Evolutionary conservation across 2,113 vertebrate species (phyloP).

Genomic region (Eolophus roseicapilla): DNA sequence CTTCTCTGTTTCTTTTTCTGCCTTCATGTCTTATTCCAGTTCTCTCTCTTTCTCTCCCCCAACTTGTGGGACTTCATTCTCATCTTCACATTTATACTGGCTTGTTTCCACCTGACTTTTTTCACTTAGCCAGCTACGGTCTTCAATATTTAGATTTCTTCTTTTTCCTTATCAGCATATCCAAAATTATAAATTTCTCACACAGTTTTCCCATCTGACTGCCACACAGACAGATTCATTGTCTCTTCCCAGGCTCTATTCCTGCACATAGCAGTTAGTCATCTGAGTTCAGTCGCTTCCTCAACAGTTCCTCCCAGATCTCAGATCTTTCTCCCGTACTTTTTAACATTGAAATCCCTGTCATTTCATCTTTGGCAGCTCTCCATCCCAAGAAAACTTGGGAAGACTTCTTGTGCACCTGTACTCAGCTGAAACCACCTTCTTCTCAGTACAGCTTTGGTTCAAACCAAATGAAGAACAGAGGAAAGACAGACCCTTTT

Average conservation of each 20-base stretch:
- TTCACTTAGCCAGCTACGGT: not conserved
- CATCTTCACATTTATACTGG: slow-evolving; percentile 41
- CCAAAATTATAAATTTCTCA: slow-evolving; percentile 15
- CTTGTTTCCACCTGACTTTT: slow-evolving; percentile 36
- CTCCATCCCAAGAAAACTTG: not conserved
- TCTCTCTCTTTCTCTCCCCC: not conserved
- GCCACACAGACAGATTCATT: not conserved
- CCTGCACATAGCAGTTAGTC: not conserved
- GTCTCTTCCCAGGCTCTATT: not conserved
- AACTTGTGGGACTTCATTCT: slow-evolving; percentile 26
- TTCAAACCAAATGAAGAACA: not conserved
- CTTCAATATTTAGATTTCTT: slow-evolving; percentile 10
- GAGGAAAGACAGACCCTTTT: not conserved
- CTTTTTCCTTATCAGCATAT: slow-evolving; percentile 17
- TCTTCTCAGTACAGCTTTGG: not conserved
- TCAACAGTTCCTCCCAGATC: not conserved
- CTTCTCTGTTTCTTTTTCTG: not conserved
- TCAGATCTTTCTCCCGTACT: not conserved
- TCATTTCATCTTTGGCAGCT: not conserved
- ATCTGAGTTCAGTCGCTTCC: not conserved
- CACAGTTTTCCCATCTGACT: slow-evolving; percentile 14
- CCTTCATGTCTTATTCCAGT: not conserved
- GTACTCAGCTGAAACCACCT: not conserved
- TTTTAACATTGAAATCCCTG: not conserved
- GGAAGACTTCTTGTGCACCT: not conserved